A percentile compares a stretch with the other conserved stretches of the same genome.
phyloP scores from a whole-genome alignment of 2,888 invertebrate species.

The Pyrochroa serraticornis region DNA sequence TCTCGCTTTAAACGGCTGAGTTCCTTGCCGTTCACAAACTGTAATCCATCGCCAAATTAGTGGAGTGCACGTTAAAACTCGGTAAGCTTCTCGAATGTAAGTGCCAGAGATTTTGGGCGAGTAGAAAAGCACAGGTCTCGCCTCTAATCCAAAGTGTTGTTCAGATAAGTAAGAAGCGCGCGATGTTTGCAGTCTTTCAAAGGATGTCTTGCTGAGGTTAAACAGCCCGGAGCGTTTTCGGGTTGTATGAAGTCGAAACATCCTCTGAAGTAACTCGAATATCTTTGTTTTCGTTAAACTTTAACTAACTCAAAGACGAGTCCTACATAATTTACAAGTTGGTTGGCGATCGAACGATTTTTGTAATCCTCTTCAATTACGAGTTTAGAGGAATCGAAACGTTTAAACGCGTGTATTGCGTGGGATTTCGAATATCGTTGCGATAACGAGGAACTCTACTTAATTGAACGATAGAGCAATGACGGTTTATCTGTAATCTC shows the following conservation, averaged over 20 bases:
- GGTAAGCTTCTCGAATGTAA: conserved; percentile 4
- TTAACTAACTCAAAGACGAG: conserved; percentile 21
- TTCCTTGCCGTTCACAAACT: conserved; percentile 7
- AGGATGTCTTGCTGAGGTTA: conserved; percentile 31
- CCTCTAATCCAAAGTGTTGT: conserved; percentile 19
- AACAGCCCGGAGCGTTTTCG: conserved; percentile 32
- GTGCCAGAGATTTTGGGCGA: conserved; percentile 7
- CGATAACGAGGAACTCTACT: no score
- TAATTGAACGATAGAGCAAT: no score
- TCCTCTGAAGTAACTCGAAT: conserved; percentile 40
- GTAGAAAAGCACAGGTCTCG: conserved; percentile 8
- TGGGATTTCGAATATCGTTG: no score
- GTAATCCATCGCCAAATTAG: conserved; percentile 17
- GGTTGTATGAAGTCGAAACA: conserved; percentile 38
- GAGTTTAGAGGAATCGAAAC: no score
- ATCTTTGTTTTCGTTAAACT: conserved; percentile 37
- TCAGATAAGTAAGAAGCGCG: conserved; percentile 13
- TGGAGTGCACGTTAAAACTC: conserved; percentile 4
- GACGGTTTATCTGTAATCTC: no score
- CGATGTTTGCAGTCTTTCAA: not conserved
- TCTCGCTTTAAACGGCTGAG: not conserved
- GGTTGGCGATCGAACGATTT: no score
- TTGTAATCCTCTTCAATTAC: no score
- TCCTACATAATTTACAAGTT: not conserved
- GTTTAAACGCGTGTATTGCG: no score